Percentiles rank a stretch among this genome's conserved stretches.
Conservation (phyloP, 2,113 vertebrate species). For the Xiphias gladius region DNA sequence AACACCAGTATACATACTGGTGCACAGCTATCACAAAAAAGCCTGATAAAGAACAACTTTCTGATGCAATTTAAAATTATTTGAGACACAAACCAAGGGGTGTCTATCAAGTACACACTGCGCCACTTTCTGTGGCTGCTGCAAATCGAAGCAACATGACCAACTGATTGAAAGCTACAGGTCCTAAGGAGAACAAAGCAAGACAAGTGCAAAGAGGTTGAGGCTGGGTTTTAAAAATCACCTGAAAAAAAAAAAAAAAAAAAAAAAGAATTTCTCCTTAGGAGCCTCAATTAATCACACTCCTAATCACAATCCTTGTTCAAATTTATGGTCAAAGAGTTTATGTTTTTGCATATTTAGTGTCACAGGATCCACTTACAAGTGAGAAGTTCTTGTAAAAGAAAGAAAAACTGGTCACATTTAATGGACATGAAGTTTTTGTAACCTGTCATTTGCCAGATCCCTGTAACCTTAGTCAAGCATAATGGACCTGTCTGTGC, state of each 20-base stretch:
- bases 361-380: neutral
- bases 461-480: slow-evolving; percentile 1
- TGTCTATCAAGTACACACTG: slow-evolving; percentile 17
- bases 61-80: slow-evolving; percentile 1
- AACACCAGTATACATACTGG: no score
- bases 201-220: neutral
- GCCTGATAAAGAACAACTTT: neutral
- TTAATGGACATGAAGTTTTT: neutral
- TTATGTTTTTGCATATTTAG: neutral
- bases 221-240: slow-evolving; percentile 15
- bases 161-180: slow-evolving; percentile 46
- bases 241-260: neutral
- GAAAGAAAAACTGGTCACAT: neutral
- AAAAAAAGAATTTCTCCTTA: no score
- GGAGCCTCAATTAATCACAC: no score
- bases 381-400: neutral
- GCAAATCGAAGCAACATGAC: slow-evolving; percentile 50
- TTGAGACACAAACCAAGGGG: slow-evolving; percentile 24
- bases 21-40: neutral
- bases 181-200: slow-evolving; percentile 11
- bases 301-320: no score
- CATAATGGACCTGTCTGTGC: neutral
- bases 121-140: slow-evolving; percentile 45
- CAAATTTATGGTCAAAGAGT: neutral
- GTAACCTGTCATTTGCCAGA: neutral